Evolutionary conservation across 2,113 vertebrate species (phyloP), one percentile per base, ranked within the genome.

Genomic region (Macheiramphus alcinus): DNA sequence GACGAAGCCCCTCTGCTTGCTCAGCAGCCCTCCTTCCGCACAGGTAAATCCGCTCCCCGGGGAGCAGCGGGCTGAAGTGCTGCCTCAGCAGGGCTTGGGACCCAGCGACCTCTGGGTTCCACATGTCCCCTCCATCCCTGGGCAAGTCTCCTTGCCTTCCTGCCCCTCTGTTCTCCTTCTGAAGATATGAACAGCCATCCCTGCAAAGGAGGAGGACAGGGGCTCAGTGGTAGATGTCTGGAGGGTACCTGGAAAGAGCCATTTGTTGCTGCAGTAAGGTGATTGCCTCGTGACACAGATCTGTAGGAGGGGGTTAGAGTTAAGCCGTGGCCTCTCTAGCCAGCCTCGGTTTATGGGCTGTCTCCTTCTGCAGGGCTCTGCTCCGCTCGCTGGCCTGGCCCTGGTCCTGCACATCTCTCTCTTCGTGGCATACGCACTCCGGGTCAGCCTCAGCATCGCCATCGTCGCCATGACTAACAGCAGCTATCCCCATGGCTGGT

Each of bases 401-500:
- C 1, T 98, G 87, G 94, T 99, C 94, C 98, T 99, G 99, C 99
- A 99, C 93, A 31, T 99, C 8, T 98, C 98, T 11, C 98, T 99
- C 79, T 80, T 98, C 21, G 91, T 98, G 61, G 98, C 98, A 68
- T 99, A 99, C 25, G 98, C 97, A 4, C 98, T 99, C 42, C 98
- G 99, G 3, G 99, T 99, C 87, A 98, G 98, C 96, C 96, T 99
- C 95, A 99, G 98, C 38, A 98, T 99, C 1, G 97, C 98, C 86
- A 98, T 99, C 92, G 96, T 99, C 2, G 98, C 98, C 42, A 99
- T 99, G 98, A 98, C 98, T 53, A 99, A 99, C 81, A 40, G 26
- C 82, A 98, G 98, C 2, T 84, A 40, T 9, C 29, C 71, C 6
- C 4, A 50, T 9, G 42, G 93, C 12, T 55, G n/a, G 1, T 7